Base-by-base conservation (phyloP, 2,888 invertebrate species). In the Biston stratarius region DNA sequence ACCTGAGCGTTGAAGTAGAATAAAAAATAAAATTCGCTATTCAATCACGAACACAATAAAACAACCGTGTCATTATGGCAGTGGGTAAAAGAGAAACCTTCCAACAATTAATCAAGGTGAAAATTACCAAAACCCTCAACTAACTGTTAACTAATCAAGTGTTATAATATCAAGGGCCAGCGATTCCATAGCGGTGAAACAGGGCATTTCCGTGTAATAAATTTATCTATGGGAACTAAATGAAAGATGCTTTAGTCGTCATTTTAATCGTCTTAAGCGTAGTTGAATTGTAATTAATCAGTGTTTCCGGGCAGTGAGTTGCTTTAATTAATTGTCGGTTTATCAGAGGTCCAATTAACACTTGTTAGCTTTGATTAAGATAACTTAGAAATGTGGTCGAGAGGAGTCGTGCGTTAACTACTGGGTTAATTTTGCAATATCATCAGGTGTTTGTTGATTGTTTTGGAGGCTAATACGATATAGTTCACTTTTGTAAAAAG, bases 331-430 rank as follows among this genome's bases (percentile, higher is more conserved):
- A 72, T 72, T 66, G 60, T 49, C 59, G 51, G 44, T 9, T 64
- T 71, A 61, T 66, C 62, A 62, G 66, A 48, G 42, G 34, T 61
- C 36, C 68, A 70, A 73, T 73, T 73, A 74, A 67, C 74, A 73
- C 71, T 69, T 71, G 74, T 74, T 74, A 53, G 63, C 47, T 71
- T 59, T 71, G 69, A 74, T 72, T 74, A 67, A 74, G 72, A 69
- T 67, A 62, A 53, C 44, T 49, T 44, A 44, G 36, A 61, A 61
- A 61, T 56, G 61, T 61, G 38, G 64, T 47, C 7, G 34, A 40
- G 59, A 24, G 40, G 38, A 33, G 33, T 40, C 45, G 47, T 24
- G 24, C 2, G 36, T 49, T 51, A 8, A 6, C 15, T 45, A 33
- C 33, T 44, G 24, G 9, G 34, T 7, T 53, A 0, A 9, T 40